phyloP scores from a whole-genome alignment of 2,797 vertebrate species.

The Gambusia yucatana region DNA sequence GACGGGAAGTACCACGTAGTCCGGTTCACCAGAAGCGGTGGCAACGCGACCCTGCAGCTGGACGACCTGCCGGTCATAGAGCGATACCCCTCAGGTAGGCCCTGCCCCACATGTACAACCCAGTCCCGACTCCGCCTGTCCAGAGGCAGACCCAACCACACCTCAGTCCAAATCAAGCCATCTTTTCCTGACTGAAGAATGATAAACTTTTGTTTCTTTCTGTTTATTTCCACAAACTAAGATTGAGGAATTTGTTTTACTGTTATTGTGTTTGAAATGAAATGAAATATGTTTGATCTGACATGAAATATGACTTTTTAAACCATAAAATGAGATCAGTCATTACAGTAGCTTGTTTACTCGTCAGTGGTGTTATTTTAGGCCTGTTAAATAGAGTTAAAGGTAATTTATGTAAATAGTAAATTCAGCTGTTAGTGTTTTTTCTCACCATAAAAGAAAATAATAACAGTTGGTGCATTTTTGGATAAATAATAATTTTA shows the following conservation, averaged over 20 bases:
- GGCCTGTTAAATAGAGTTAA: slow-evolving; percentile 83
- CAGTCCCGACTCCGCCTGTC: slow-evolving; percentile 45
- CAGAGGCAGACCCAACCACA: slow-evolving; percentile 52
- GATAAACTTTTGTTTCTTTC: slow-evolving; percentile 54
- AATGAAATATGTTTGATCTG: slow-evolving; percentile 75
- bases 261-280: slow-evolving; percentile 76
- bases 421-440: slow-evolving; percentile 71
- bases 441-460: slow-evolving; percentile 87
- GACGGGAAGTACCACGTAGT: slow-evolving; percentile 99
- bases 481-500: slow-evolving; percentile 88
- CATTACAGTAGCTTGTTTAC: slow-evolving; percentile 67
- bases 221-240: slow-evolving; percentile 59
- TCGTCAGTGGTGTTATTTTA: slow-evolving; percentile 72
- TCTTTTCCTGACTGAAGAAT: slow-evolving; percentile 54
- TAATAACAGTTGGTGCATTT: slow-evolving; percentile 95
- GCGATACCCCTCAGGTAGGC: slow-evolving; percentile 98
- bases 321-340: slow-evolving; percentile 76
- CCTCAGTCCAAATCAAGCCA: slow-evolving; percentile 53
- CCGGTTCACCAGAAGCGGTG: slow-evolving; percentile 97
- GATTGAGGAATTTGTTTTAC: slow-evolving; percentile 62
- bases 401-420: slow-evolving; percentile 80
- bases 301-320: slow-evolving; percentile 79
- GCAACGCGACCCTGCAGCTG: slow-evolving; percentile 98
- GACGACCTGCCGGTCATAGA: slow-evolving; percentile 98
- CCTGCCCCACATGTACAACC: slow-evolving; percentile 42